Percentiles rank a stretch among this genome's conserved stretches.
These are phyloP conservation scores for Bos javanicus DNA, from an alignment of 2,113 vertebrate genomes.

Conservation along the genomic window DNA sequence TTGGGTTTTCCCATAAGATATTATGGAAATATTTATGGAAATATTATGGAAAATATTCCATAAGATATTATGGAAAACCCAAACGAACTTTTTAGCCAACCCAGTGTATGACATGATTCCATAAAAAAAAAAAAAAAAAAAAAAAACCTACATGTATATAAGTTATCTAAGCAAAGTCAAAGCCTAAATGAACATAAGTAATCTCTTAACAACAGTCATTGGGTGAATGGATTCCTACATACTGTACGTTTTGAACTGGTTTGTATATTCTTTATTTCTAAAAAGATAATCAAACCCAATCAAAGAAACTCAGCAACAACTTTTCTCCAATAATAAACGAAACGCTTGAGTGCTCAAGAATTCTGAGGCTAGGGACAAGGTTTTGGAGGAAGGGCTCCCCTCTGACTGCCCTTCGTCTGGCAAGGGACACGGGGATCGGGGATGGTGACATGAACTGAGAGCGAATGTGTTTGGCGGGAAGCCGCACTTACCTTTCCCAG, in stretches of 20 bases:
- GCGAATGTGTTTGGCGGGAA: rapidly evolving
- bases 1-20: background rate
- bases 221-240: background rate
- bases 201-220: background rate
- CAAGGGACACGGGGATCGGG: background rate
- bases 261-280: background rate
- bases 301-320: background rate
- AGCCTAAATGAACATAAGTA: background rate
- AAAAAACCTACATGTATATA: background rate
- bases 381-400: background rate
- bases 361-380: no score
- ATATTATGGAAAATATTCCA: background rate
- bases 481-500: constrained; percentile 89
- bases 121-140: rapidly evolving
- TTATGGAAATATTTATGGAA: background rate
- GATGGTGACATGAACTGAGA: background rate
- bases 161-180: background rate
- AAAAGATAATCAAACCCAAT: background rate
- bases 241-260: background rate
- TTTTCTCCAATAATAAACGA: background rate
- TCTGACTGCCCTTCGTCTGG: rapidly evolving
- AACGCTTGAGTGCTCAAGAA: background rate
- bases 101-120: background rate
- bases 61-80: background rate
- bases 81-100: background rate